These are phyloP conservation scores for Sesia apiformis DNA, from an alignment of 2,888 invertebrate genomes.

Conservation along the genomic window DNA sequence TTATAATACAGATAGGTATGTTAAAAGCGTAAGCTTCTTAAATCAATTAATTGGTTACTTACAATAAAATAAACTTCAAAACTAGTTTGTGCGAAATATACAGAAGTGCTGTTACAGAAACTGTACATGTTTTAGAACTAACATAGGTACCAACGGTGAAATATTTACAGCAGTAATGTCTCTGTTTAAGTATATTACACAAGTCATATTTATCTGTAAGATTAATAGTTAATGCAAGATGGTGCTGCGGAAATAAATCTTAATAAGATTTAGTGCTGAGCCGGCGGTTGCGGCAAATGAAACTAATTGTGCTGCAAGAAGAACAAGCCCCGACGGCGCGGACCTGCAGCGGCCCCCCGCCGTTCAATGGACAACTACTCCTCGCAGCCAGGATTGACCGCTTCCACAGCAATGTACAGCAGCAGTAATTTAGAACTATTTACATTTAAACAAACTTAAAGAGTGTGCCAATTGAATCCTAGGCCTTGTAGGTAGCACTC, in stretches of 20 bases:
- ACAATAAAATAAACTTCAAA: slow-evolving; percentile 68
- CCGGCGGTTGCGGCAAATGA: slow-evolving; percentile 78
- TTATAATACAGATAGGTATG: slow-evolving; percentile 65
- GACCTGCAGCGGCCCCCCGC: slow-evolving; percentile 19
- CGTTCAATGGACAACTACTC: slow-evolving; percentile 71
- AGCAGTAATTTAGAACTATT: slow-evolving; percentile 73
- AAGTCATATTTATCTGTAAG: slow-evolving; percentile 64
- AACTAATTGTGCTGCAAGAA: slow-evolving; percentile 83
- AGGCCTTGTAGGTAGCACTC: slow-evolving; percentile 73
- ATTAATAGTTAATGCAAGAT: slow-evolving; percentile 68
- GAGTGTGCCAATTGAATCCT: slow-evolving; percentile 73
- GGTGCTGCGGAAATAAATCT: slow-evolving; percentile 74
- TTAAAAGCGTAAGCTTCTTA: slow-evolving; percentile 74
- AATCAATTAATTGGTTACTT: slow-evolving; percentile 63
- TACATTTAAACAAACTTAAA: slow-evolving; percentile 67
- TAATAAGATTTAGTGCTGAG: slow-evolving; percentile 68
- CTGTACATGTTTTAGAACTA: slow-evolving; percentile 77
- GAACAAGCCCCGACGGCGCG: slow-evolving; percentile 70
- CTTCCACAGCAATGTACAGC: slow-evolving; percentile 69
- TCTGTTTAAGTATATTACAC: slow-evolving; percentile 66
- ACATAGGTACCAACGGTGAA: slow-evolving; percentile 70
- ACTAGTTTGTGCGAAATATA: slow-evolving; percentile 74
- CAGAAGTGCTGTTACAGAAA: slow-evolving; percentile 73
- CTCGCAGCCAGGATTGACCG: slow-evolving; percentile 71
- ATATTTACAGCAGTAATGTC: slow-evolving; percentile 73